phyloP scores from a whole-genome alignment of 2,888 invertebrate genomes.

The Biston stratarius region DNA sequence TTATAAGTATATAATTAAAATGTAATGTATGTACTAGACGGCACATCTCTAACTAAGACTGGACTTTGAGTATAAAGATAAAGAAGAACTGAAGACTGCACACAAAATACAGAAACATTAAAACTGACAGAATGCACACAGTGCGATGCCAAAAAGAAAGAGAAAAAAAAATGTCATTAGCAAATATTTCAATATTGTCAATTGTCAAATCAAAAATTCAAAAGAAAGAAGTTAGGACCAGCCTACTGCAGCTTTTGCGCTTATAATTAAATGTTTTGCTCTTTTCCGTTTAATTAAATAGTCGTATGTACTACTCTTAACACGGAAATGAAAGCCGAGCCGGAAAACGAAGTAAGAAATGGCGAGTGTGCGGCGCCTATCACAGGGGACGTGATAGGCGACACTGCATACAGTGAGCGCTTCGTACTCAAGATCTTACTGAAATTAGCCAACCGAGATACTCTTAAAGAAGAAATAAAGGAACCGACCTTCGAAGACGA shows the following conservation, averaged over 20 bases:
- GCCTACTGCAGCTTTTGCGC: background rate
- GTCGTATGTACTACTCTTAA: background rate
- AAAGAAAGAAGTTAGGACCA: too few species aligned
- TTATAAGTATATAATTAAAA: too few species aligned
- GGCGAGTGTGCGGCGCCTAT: conserved; percentile 63
- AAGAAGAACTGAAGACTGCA: too few species aligned
- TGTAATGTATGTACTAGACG: too few species aligned
- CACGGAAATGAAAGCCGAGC: conserved; percentile 61
- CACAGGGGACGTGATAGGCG: conserved; percentile 92
- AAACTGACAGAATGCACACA: too few species aligned
- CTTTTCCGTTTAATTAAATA: background rate
- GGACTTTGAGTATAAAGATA: too few species aligned
- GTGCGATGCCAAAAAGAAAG: too few species aligned
- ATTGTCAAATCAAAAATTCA: too few species aligned
- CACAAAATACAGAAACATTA: too few species aligned
- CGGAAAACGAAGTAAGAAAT: conserved; percentile 46
- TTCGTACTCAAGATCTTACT: conserved; percentile 90
- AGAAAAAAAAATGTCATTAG: too few species aligned
- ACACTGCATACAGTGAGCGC: conserved; percentile 92
- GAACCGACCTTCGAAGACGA: conserved; percentile 89
- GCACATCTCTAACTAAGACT: too few species aligned
- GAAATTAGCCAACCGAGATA: conserved; percentile 84
- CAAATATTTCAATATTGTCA: too few species aligned
- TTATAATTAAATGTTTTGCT: background rate
- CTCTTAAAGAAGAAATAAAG: conserved; percentile 83